A percentile compares a stretch with the other conserved stretches of the same genome.
These are phyloP conservation scores for Melieria omissa DNA, from an alignment of 2,888 invertebrate species.

Conservation along the genomic window DNA sequence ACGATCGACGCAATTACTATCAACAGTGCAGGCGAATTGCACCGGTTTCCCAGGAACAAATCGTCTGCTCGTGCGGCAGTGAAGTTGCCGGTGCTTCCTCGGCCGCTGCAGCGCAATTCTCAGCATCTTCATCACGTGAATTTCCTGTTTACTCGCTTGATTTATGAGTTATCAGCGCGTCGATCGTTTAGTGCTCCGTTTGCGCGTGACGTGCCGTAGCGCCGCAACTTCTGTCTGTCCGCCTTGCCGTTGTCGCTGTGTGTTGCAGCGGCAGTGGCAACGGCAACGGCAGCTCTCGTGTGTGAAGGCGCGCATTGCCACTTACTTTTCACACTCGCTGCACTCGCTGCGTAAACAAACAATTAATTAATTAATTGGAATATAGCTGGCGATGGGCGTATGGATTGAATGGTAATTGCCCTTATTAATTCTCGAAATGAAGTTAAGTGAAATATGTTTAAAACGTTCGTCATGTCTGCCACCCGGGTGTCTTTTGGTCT, in stretches of 20 bases:
- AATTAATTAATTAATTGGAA: slow-evolving; percentile 49
- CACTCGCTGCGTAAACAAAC: slow-evolving; percentile 45
- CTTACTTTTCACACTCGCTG: slow-evolving; percentile 39
- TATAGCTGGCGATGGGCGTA: slow-evolving; percentile 37
- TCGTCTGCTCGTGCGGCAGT: too few species aligned
- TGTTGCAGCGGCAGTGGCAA: slow-evolving; percentile 3
- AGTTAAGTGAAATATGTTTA: too few species aligned
- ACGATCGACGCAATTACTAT: too few species aligned
- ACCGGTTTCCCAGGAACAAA: too few species aligned
- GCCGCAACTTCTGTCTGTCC: neutral
- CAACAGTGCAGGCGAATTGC: too few species aligned
- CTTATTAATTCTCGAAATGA: slow-evolving; percentile 15
- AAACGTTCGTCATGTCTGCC: too few species aligned
- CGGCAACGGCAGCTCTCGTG: too few species aligned
- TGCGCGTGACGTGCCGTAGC: slow-evolving; percentile 20
- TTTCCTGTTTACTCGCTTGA: slow-evolving; percentile 49
- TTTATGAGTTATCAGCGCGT: slow-evolving; percentile 45
- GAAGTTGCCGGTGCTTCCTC: neutral
- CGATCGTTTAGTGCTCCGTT: slow-evolving; percentile 21
- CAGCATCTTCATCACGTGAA: slow-evolving; percentile 26
- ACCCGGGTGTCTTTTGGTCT: too few species aligned
- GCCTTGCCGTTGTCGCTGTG: slow-evolving; percentile 1
- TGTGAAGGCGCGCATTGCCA: slow-evolving; percentile 23
- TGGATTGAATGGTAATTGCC: slow-evolving; percentile 32
- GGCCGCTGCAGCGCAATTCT: neutral